Evolutionary conservation across 2,888 invertebrate genomes (phyloP).

Genomic region (Heliconius hortense): DNA sequence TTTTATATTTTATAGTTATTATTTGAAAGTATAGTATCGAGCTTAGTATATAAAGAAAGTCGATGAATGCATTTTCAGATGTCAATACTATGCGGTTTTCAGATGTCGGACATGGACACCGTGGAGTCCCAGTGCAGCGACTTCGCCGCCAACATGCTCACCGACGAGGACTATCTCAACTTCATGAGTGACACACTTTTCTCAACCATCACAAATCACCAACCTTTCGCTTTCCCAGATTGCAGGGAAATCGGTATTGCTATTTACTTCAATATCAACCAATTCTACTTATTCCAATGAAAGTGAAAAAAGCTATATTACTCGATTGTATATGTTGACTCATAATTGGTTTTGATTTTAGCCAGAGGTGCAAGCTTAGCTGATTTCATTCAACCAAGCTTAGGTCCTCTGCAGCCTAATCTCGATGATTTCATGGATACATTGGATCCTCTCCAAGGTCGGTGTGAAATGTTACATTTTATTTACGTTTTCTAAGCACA

Average conservation of each 20-base stretch:
- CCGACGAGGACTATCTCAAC: slow-evolving; percentile 92
- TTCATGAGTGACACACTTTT: slow-evolving; percentile 95
- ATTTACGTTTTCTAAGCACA: not conserved
- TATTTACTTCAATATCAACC: slow-evolving; percentile 35
- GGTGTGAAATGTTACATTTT: not conserved
- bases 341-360: slow-evolving; percentile 64
- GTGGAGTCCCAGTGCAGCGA: slow-evolving; percentile 86
- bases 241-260: slow-evolving; percentile 95
- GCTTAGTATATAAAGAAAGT: slow-evolving; percentile 17
- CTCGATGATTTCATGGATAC: slow-evolving; percentile 97
- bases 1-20: not conserved
- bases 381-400: slow-evolving; percentile 98
- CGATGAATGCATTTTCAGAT: slow-evolving; percentile 41
- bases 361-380: slow-evolving; percentile 93
- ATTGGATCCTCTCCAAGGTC: slow-evolving; percentile 91
- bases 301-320: slow-evolving; percentile 23
- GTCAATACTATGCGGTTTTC: slow-evolving; percentile 49
- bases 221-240: slow-evolving; percentile 98
- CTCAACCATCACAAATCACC: slow-evolving; percentile 90
- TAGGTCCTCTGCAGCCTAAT: slow-evolving; percentile 98
- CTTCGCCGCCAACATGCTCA: slow-evolving; percentile 87
- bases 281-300: slow-evolving; percentile 26
- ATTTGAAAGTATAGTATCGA: not conserved
- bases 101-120: slow-evolving; percentile 88
- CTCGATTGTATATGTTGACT: slow-evolving; percentile 26